Percentiles rank a stretch among this genome's conserved stretches.
phyloP scores from a whole-genome alignment of 2,113 vertebrate genomes.

The Callopanchax toddi region DNA sequence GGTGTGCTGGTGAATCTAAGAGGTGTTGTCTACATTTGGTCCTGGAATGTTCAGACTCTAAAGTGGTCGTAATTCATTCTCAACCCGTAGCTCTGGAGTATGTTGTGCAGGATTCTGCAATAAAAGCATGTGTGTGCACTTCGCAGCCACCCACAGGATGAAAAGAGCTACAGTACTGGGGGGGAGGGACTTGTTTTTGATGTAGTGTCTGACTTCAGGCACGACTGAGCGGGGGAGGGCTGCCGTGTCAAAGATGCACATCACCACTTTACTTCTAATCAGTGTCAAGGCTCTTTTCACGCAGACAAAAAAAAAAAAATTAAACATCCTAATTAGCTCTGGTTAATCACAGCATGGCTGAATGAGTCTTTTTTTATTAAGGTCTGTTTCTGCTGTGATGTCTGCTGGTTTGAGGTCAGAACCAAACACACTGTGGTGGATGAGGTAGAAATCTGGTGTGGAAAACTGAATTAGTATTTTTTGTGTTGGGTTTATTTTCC shows the following conservation, averaged over 20 bases:
- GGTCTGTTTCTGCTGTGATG: too few relatives aligned
- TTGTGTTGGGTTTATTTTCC: too few relatives aligned
- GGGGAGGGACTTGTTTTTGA: constrained; percentile 44
- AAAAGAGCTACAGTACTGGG: constrained; percentile 21
- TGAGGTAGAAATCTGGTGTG: too few relatives aligned
- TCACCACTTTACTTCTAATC: constrained; percentile 63
- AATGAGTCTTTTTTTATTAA: constrained; percentile 34
- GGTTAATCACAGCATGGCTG: constrained; percentile 49
- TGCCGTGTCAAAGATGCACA: constrained; percentile 42
- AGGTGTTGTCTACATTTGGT: too few relatives aligned
- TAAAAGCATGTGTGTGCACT: constrained; percentile 24
- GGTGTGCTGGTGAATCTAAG: too few relatives aligned
- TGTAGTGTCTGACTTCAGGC: constrained; percentile 54
- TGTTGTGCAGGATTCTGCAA: constrained; percentile 10
- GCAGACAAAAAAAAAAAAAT: constrained; percentile 36
- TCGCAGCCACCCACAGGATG: constrained; percentile 23
- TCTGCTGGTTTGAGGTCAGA: too few relatives aligned
- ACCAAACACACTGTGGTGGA: too few relatives aligned
- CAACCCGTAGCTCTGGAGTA: not conserved
- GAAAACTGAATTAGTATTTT: too few relatives aligned
- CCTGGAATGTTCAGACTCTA: constrained; percentile 16
- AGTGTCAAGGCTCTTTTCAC: constrained; percentile 44
- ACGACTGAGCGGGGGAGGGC: constrained; percentile 41
- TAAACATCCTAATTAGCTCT: constrained; percentile 57
- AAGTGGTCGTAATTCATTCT: constrained; percentile 1